phyloP scores from a whole-genome alignment of 37 sponge, comb jelly and placozoan species.

The Aplysina aerophoba region DNA sequence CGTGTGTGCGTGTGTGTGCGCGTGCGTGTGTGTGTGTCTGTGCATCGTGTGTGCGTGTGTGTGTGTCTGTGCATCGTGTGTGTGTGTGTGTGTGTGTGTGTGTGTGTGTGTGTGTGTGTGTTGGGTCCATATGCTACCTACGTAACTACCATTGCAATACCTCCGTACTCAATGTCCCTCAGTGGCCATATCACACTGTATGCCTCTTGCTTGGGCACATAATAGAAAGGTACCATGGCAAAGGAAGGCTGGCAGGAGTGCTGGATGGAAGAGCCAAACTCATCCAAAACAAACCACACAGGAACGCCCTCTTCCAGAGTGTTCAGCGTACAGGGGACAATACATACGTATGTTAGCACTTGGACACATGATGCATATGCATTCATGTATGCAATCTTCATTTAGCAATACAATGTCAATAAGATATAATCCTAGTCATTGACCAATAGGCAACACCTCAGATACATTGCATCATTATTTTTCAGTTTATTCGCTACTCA shows the following conservation, averaged over 20 bases:
- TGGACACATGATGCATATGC: not conserved
- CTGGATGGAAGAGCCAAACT: slow-evolving; percentile 74
- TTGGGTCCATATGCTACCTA: not conserved
- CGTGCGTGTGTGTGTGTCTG: no score
- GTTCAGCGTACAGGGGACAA: not conserved
- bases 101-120: not conserved
- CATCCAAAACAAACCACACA: slow-evolving; percentile 95
- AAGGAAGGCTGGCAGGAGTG: slow-evolving; percentile 78
- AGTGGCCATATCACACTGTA: slow-evolving; percentile 84
- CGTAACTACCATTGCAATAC: no score
- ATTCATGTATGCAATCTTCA: no score
- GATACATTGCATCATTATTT: no score
- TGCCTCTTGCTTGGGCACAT: slow-evolving; percentile 63
- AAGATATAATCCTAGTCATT: no score
- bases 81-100: not conserved
- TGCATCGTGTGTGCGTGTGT: not conserved
- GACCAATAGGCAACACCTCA: no score
- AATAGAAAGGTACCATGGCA: slow-evolving; percentile 83
- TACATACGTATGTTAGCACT: not conserved
- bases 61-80: not conserved
- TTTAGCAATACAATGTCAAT: no score
- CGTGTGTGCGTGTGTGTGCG: not conserved
- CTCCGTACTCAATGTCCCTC: slow-evolving; percentile 55
- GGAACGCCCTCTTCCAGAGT: slow-evolving; percentile 54
- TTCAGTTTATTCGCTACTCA: no score